Evolutionary conservation across 2,113 vertebrate genomes (phyloP).

Genomic region (Proteles cristata): DNA sequence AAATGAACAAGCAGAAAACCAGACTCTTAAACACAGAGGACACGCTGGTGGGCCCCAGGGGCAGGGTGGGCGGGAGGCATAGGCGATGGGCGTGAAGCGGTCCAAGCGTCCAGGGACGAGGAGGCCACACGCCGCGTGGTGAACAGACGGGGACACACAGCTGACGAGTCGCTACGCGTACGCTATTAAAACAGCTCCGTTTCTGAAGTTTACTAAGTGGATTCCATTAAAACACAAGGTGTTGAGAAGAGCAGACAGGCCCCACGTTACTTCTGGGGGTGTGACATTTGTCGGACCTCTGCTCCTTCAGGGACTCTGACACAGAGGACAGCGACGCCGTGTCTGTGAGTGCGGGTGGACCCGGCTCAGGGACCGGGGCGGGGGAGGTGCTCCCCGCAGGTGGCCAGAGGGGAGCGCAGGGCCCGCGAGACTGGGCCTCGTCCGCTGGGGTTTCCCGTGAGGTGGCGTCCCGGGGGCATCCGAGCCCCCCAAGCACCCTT

Average conservation of each 20-base stretch:
- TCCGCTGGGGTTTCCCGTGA: not conserved
- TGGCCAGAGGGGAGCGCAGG: not conserved
- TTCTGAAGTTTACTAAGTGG: too few relatives aligned
- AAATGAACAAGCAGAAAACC: not conserved
- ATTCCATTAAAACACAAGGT: not conserved
- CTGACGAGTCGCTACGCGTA: fast-evolving
- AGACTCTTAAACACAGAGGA: not conserved
- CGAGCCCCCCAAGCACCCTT: not conserved
- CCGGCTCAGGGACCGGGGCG: not conserved
- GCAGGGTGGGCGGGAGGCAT: not conserved
- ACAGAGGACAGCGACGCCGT: not conserved
- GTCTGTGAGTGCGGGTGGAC: not conserved
- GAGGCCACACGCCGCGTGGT: fast-evolving
- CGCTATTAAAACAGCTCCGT: not conserved
- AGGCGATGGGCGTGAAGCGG: not conserved
- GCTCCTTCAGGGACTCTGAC: not conserved
- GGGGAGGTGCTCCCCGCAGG: fast-evolving
- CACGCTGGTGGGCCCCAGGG: too few relatives aligned
- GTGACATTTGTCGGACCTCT: not conserved
- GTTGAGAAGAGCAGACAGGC: not conserved
- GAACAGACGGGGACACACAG: not conserved
- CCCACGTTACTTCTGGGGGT: fast-evolving
- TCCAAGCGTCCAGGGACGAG: not conserved
- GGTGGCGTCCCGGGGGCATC: fast-evolving
- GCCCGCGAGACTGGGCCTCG: fast-evolving